Conservation (phyloP, 2,888 invertebrate genomes). For the Pardosa pseudoannulata region DNA sequence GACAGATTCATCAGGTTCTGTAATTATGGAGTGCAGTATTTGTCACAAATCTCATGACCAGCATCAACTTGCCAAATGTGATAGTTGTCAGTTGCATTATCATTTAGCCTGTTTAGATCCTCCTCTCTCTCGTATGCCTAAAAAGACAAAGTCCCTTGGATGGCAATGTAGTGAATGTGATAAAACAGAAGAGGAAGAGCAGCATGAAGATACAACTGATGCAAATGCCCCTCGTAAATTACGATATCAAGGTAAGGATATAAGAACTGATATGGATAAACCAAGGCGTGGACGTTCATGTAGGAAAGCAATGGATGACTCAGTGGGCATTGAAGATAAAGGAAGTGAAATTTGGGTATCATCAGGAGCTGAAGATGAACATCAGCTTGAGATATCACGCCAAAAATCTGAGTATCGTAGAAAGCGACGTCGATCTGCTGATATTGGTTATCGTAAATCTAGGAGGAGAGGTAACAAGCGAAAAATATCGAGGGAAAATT, state of each 20-base stretch:
- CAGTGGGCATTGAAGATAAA: slow-evolving; percentile 52
- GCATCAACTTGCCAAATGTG: slow-evolving; percentile 95
- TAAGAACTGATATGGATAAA: slow-evolving; percentile 39
- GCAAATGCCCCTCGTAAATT: slow-evolving; percentile 70
- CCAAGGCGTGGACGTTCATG: slow-evolving; percentile 53
- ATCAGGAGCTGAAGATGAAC: slow-evolving; percentile 65
- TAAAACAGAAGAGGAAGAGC: slow-evolving; percentile 72
- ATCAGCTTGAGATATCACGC: slow-evolving; percentile 34
- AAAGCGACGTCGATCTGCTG: slow-evolving; percentile 55
- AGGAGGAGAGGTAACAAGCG: slow-evolving; percentile 51
- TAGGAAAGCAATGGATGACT: slow-evolving; percentile 58
- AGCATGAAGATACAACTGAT: slow-evolving; percentile 59
- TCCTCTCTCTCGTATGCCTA: slow-evolving; percentile 94
- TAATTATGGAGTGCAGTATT: slow-evolving; percentile 83
- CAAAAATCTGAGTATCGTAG: slow-evolving; percentile 33
- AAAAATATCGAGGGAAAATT: slow-evolving; percentile 44
- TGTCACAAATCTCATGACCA: slow-evolving; percentile 92
- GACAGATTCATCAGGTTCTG: slow-evolving; percentile 72
- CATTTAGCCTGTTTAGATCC: slow-evolving; percentile 96
- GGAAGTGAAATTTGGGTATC: slow-evolving; percentile 64
- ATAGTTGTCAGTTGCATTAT: slow-evolving; percentile 93
- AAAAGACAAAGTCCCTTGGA: slow-evolving; percentile 95
- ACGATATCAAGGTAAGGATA: slow-evolving; percentile 51
- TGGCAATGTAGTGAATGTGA: slow-evolving; percentile 81
- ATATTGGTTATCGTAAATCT: slow-evolving; percentile 64